phyloP scores from a whole-genome alignment of 2,888 invertebrate species.

The Campopleginae sp. region DNA sequence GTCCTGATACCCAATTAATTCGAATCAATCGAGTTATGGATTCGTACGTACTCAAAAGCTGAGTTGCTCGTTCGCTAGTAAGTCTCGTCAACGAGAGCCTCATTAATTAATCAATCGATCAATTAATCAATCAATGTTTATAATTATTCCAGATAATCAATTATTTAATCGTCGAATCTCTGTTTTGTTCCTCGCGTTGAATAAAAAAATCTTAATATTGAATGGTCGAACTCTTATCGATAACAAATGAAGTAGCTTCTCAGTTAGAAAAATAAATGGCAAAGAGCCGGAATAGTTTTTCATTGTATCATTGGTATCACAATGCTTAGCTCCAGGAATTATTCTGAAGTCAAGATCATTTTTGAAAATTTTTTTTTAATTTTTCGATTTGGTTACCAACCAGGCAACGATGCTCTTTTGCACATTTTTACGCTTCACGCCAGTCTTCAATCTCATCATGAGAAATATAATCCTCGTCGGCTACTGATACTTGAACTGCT shows the following conservation, averaged over 20 bases:
- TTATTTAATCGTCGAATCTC: not conserved
- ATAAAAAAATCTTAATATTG: not conserved
- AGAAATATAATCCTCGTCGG: constrained; percentile 16
- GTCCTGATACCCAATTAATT: too few relatives aligned
- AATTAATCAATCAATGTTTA: too few relatives aligned
- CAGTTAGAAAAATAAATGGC: not conserved
- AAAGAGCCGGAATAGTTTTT: not conserved
- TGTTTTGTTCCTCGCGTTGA: not conserved
- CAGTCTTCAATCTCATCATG: not conserved
- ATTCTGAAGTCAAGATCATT: too few relatives aligned
- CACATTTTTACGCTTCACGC: not conserved
- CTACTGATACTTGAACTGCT: constrained; percentile 68
- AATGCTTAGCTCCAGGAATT: not conserved
- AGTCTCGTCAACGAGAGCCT: too few relatives aligned
- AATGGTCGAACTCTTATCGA: not conserved
- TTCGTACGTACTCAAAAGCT: too few relatives aligned
- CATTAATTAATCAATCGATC: too few relatives aligned
- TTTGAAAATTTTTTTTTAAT: not conserved
- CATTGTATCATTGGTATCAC: not conserved
- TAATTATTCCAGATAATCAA: not conserved
- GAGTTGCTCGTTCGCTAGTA: too few relatives aligned
- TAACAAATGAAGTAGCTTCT: not conserved
- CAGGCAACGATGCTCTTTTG: not conserved
- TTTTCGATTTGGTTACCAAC: not conserved
- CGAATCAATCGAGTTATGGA: too few relatives aligned